Evolutionary conservation across 2,888 invertebrate species (phyloP).

Genomic region (Eupithecia pulchellata): DNA sequence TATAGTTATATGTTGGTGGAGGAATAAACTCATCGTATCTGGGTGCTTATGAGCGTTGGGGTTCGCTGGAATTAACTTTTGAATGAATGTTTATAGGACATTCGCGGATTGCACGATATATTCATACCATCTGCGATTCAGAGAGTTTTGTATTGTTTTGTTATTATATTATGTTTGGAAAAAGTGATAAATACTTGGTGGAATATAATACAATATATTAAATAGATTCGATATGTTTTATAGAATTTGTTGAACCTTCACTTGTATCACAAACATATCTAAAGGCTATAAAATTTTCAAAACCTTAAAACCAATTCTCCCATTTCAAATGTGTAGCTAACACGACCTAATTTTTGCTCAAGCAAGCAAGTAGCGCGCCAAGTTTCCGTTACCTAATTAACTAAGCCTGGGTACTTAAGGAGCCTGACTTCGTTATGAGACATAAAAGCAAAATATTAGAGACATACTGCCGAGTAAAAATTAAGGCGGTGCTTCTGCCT

Average conservation of each 20-base stretch:
- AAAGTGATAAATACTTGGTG: background rate
- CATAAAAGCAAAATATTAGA: conserved; percentile 55
- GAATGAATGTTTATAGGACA: conserved; percentile 15
- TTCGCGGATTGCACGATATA: background rate
- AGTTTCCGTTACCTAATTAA: conserved; percentile 46
- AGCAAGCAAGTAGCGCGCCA: conserved; percentile 32
- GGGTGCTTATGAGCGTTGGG: conserved; percentile 23
- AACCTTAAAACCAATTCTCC: background rate
- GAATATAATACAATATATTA: too few relatives aligned
- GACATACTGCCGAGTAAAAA: conserved; percentile 37
- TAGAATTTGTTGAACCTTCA: background rate
- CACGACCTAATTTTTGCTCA: conserved; percentile 48
- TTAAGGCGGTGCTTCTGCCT: background rate
- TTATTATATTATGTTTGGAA: background rate
- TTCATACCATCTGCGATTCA: background rate
- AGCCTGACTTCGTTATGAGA: conserved; percentile 53
- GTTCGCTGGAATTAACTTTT: conserved; percentile 24
- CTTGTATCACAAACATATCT: background rate
- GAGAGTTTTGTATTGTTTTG: background rate
- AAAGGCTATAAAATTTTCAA: background rate
- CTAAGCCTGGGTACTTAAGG: conserved; percentile 44
- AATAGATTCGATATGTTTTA: too few relatives aligned
- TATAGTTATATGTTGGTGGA: conserved; percentile 33
- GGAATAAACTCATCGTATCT: conserved; percentile 30
- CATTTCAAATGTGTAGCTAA: conserved; percentile 7